Evolutionary conservation across 2,797 vertebrate species (phyloP).

Genomic region (Oryzias dopingdopingensis): DNA sequence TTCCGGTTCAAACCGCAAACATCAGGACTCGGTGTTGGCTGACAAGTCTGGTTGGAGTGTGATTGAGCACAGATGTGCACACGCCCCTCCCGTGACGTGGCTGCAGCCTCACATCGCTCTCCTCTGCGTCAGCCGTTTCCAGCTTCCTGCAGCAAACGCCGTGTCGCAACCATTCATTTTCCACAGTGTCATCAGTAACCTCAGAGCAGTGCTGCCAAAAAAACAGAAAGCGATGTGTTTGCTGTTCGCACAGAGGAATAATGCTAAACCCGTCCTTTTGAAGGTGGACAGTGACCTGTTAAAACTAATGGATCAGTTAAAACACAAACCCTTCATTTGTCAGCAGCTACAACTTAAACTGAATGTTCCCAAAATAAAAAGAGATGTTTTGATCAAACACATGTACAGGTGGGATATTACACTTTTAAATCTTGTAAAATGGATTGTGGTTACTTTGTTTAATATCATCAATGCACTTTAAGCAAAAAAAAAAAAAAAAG

Average conservation of each 20-base stretch:
- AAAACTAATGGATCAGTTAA: no score
- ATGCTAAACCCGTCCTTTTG: neutral
- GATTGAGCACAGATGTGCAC: slow-evolving; percentile 12
- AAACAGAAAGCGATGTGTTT: neutral
- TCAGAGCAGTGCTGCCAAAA: neutral
- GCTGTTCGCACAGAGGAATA: neutral
- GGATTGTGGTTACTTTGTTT: no score
- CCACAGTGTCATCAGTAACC: slow-evolving; percentile 6
- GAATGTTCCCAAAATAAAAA: no score
- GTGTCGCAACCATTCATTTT: neutral
- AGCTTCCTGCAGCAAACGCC: slow-evolving; percentile 1
- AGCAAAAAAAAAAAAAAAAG: no score
- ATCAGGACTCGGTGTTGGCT: slow-evolving; percentile 5
- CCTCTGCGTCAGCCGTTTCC: slow-evolving; percentile 30
- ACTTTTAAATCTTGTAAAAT: no score
- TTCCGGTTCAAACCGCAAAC: neutral
- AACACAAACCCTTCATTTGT: no score
- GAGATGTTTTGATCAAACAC: no score
- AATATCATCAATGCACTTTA: no score
- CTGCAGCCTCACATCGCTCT: slow-evolving; percentile 9
- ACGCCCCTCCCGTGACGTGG: slow-evolving; percentile 23
- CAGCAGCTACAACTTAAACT: no score
- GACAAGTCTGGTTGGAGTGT: slow-evolving; percentile 26
- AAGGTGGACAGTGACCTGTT: neutral
- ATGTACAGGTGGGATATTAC: no score